Evolutionary conservation across 2,113 vertebrate genomes (phyloP).

Genomic region (Prunella fulvescens): DNA sequence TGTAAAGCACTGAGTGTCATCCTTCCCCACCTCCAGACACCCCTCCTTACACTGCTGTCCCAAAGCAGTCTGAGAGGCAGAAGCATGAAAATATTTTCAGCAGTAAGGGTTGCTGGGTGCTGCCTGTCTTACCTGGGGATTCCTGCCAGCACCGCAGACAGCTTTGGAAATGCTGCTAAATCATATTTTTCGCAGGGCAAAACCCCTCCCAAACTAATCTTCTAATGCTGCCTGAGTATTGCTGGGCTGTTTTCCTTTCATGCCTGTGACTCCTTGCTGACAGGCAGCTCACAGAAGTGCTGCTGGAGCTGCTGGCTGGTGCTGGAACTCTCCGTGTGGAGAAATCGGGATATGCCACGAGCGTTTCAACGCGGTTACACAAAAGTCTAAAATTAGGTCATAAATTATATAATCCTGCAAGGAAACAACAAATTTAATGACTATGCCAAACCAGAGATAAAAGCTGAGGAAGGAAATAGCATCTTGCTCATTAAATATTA

Average conservation of each 20-base stretch:
- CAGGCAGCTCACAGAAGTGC: background rate
- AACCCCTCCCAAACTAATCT: background rate
- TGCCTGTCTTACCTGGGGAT: background rate
- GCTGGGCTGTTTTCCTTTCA: background rate
- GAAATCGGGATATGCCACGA: background rate
- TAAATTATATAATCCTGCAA: constrained; percentile 63
- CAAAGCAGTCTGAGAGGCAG: background rate
- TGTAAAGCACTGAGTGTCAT: background rate
- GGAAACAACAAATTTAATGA: constrained; percentile 61
- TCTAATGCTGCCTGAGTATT: background rate
- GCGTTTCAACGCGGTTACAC: background rate
- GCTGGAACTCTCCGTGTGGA: background rate
- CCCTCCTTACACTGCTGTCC: background rate
- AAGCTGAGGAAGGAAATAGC: constrained; percentile 59
- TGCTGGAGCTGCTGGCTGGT: background rate
- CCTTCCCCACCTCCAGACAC: background rate
- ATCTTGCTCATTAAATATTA: constrained; percentile 66
- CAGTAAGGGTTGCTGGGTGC: background rate
- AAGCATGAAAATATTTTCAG: background rate
- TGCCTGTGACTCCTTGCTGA: background rate
- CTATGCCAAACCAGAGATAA: constrained; percentile 59
- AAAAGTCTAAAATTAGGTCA: constrained; percentile 57
- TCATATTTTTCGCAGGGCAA: background rate
- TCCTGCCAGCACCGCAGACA: accelerated
- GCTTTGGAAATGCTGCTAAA: background rate